A percentile compares a stretch with the other conserved stretches of the same genome.
Evolutionary conservation across 2,113 vertebrate species (phyloP).

Genomic region (Siniperca knerii): DNA sequence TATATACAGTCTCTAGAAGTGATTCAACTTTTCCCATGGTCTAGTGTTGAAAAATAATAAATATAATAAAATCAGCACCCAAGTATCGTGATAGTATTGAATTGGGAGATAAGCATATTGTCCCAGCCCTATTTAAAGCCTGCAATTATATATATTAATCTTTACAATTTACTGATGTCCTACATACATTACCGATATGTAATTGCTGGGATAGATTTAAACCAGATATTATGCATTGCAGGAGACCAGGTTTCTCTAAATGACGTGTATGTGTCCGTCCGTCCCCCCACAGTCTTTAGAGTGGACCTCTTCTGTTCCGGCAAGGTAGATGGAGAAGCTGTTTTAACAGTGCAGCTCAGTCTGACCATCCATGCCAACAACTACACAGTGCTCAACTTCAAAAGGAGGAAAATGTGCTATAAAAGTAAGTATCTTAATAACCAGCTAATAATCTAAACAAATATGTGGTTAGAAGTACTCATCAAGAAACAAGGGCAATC

Average conservation of each 20-base stretch:
- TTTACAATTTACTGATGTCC: neutral
- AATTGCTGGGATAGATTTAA: neutral
- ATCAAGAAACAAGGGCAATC: neutral
- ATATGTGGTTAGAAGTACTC: neutral
- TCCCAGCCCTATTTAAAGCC: neutral
- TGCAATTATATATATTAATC: neutral
- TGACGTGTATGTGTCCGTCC: neutral
- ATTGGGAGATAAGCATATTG: no score
- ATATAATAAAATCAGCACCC: no score
- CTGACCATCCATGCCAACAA: slow-evolving; percentile 94
- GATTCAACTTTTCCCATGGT: no score
- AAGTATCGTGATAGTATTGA: no score
- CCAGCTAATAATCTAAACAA: slow-evolving; percentile 23
- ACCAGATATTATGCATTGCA: neutral
- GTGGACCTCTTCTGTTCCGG: slow-evolving; percentile 96
- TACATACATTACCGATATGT: no score
- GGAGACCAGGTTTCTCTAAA: neutral
- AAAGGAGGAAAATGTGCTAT: slow-evolving; percentile 99
- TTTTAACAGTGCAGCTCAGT: slow-evolving; percentile 95
- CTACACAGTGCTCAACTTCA: slow-evolving; percentile 99
- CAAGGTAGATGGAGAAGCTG: slow-evolving; percentile 93
- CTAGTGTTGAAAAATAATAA: no score
- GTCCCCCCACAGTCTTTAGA: slow-evolving; percentile 88
- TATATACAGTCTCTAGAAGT: no score
- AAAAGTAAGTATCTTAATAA: slow-evolving; percentile 86